These are phyloP conservation scores for Drosophila borealis DNA, from an alignment of 2,888 invertebrate genomes.

Conservation along the genomic window DNA sequence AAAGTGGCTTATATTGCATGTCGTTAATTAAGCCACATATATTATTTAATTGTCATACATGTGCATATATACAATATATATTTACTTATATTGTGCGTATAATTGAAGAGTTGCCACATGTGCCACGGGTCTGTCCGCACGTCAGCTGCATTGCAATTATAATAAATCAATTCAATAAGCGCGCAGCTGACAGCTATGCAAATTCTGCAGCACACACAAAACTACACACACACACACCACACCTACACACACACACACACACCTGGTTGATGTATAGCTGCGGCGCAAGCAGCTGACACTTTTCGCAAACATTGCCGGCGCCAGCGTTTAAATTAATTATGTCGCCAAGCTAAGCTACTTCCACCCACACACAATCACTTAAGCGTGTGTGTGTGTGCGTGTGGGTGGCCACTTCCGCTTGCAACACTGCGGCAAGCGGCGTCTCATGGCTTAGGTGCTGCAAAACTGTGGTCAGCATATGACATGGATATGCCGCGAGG, in stretches of 20 bases:
- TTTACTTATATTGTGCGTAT: slow-evolving; percentile 15
- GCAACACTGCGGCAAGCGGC: slow-evolving; percentile 15
- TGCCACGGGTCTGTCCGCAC: slow-evolving; percentile 30
- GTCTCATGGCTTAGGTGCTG: slow-evolving; percentile 6
- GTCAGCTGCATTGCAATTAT: slow-evolving; percentile 73
- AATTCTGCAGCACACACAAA: slow-evolving; percentile 30
- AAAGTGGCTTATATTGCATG: slow-evolving; percentile 48
- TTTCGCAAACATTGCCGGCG: slow-evolving; percentile 66
- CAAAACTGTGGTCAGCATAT: slow-evolving; percentile 9
- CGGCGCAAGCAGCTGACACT: slow-evolving; percentile 68
- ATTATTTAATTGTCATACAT: slow-evolving; percentile 29
- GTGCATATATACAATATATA: background rate
- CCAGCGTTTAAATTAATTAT: slow-evolving; percentile 74
- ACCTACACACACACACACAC: slow-evolving; percentile 17
- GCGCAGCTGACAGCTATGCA: slow-evolving; percentile 56
- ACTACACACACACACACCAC: slow-evolving; percentile 17
- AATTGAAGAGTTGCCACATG: slow-evolving; percentile 38
- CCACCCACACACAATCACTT: slow-evolving; percentile 5
- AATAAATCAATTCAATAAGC: slow-evolving; percentile 74
- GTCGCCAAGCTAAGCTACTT: slow-evolving; percentile 41
- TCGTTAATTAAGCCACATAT: slow-evolving; percentile 43
- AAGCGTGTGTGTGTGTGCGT: slow-evolving; percentile 2
- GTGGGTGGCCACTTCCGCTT: slow-evolving; percentile 14
- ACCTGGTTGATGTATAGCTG: slow-evolving; percentile 61
- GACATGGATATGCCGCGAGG: background rate